Evolutionary conservation across 2,113 vertebrate species (phyloP).

Genomic region (Pycnonotus jocosus): DNA sequence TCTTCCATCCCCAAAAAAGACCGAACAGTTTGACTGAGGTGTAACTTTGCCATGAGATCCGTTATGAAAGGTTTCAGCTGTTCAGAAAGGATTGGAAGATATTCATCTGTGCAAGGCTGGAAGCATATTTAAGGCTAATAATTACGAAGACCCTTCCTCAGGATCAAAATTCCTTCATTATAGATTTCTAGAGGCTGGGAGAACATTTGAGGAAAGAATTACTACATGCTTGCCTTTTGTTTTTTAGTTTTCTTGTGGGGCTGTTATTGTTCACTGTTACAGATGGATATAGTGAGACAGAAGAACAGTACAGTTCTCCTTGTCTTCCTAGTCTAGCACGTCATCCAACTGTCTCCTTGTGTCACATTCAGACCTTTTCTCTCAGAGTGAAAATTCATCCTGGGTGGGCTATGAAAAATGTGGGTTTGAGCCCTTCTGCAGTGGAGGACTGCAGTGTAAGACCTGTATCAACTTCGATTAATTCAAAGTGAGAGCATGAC

Average conservation of each 20-base stretch:
- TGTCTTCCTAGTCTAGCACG: background rate
- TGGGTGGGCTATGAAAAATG: background rate
- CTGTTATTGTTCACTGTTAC: background rate
- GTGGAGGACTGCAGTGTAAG: background rate
- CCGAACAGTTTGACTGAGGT: background rate
- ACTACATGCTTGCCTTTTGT: background rate
- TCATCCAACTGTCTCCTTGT: accelerated
- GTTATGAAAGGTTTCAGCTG: background rate
- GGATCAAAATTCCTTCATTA: background rate
- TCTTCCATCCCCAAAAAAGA: background rate
- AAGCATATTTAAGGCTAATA: background rate
- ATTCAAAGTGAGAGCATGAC: background rate
- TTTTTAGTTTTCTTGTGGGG: background rate
- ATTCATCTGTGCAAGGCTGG: background rate
- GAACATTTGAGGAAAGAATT: background rate
- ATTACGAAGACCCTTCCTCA: background rate
- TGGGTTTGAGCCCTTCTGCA: background rate
- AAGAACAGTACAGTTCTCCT: background rate
- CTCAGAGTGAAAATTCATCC: background rate
- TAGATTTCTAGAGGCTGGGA: background rate
- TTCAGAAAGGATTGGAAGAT: background rate
- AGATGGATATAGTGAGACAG: background rate
- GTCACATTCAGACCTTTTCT: background rate
- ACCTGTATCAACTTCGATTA: background rate
- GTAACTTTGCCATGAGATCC: background rate